phyloP scores from a whole-genome alignment of 2,888 invertebrate genomes.

The Trissolcus japonicus region DNA sequence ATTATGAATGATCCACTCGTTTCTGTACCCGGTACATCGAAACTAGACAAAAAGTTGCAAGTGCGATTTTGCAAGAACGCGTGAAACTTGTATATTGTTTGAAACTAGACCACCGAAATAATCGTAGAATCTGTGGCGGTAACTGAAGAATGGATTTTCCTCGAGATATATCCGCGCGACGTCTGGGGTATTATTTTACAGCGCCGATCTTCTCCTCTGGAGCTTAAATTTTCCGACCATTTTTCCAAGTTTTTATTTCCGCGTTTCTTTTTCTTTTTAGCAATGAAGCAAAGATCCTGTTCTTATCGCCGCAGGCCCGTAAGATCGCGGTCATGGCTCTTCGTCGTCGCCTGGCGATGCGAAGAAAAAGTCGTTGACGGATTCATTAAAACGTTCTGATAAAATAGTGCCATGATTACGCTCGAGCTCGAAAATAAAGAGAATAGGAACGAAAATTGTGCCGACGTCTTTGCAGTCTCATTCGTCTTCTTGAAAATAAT shows the following conservation, averaged over 20 bases:
- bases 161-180: slow-evolving; percentile 33
- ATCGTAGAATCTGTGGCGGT: slow-evolving; percentile 45
- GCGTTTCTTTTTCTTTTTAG: slow-evolving; percentile 50
- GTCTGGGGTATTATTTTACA: slow-evolving; percentile 47
- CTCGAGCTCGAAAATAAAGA: slow-evolving; percentile 48
- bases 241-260: slow-evolving; percentile 55
- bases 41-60: slow-evolving; percentile 28
- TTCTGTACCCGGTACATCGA: slow-evolving; percentile 4
- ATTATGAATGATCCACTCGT: too few relatives aligned
- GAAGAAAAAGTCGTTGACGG: slow-evolving; percentile 50
- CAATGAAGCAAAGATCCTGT: slow-evolving; percentile 39
- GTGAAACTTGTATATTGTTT: slow-evolving; percentile 54
- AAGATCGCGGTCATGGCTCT: slow-evolving; percentile 48
- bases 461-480: slow-evolving; percentile 33
- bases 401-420: slow-evolving; percentile 59
- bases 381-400: slow-evolving; percentile 59
- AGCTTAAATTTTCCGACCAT: slow-evolving; percentile 45
- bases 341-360: slow-evolving; percentile 15
- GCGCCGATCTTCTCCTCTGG: slow-evolving; percentile 25
- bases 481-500: slow-evolving; percentile 27
- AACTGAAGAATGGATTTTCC: slow-evolving; percentile 50
- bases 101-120: slow-evolving; percentile 55
- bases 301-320: slow-evolving; percentile 57
- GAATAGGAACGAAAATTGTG: slow-evolving; percentile 43
- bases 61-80: slow-evolving; percentile 19